These are phyloP conservation scores for Cosmorhoe ocellata DNA, from an alignment of 2,888 invertebrate genomes.

Conservation along the genomic window DNA sequence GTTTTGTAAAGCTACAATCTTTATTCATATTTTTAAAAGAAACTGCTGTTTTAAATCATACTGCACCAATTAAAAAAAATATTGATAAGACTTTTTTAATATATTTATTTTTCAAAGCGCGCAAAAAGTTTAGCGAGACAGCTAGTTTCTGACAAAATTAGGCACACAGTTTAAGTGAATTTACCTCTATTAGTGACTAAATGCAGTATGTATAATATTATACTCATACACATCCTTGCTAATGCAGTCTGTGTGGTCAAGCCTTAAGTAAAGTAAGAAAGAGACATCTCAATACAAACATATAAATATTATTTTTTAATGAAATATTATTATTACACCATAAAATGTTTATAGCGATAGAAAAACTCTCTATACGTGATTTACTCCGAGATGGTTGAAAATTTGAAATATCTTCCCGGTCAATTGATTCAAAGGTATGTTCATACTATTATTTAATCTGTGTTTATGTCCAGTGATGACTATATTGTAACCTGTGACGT, in stretches of 20 bases:
- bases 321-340: slow-evolving; percentile 63
- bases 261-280: slow-evolving; percentile 39
- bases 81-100: too few relatives aligned
- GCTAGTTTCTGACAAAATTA: too few relatives aligned
- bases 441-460: not conserved
- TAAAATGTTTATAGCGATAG: slow-evolving; percentile 53
- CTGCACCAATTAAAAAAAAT: too few relatives aligned
- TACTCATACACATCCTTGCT: too few relatives aligned
- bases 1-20: too few relatives aligned
- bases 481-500: slow-evolving; percentile 5
- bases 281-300: slow-evolving; percentile 63
- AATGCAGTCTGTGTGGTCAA: not conserved
- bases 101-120: too few relatives aligned
- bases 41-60: too few relatives aligned
- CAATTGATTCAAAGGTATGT: slow-evolving; percentile 30
- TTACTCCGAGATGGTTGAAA: slow-evolving; percentile 27
- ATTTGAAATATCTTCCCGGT: slow-evolving; percentile 35
- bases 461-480: not conserved
- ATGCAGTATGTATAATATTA: too few relatives aligned
- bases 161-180: too few relatives aligned
- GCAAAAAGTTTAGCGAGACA: too few relatives aligned
- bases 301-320: slow-evolving; percentile 69
- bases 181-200: too few relatives aligned
- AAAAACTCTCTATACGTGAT: slow-evolving; percentile 29
- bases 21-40: too few relatives aligned